Base-by-base conservation (phyloP, 1,140 invertebrate genomes). In the Lucilia cuprina region DNA sequence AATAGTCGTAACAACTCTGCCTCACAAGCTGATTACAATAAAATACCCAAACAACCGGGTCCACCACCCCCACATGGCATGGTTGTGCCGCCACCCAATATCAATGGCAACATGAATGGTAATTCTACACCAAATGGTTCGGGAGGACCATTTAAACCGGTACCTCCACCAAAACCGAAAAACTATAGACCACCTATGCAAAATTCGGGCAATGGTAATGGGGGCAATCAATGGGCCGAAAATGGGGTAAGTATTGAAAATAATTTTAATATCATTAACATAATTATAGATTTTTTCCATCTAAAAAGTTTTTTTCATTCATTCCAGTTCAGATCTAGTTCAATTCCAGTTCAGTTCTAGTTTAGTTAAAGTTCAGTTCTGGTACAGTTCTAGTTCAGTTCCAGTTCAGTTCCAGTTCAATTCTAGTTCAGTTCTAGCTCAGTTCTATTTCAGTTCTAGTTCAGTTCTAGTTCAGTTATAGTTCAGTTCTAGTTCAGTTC, bases 161-260 rank as follows among this genome's bases (percentile, higher is more conserved):
- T 97, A 83, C 97, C 97, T 30, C 97, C 97, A 30, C 97, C 97
- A 0, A 98, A 98, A 90, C 97, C 97, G 50, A 97, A 97, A 89
- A 97, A 97, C 91, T 97, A 97, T 88, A 94, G 96, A 19, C 96
- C 96, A 41, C 96, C 96, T 0, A 85, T 91, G 17, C 90, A 90
- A 78, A 87, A 85, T 84, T 86, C 85, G 50, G 89, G 89, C 83
- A 89, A 88, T 80, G 88, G 87, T 14, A 84, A 49, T 13, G 87
- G 86, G 65, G 86, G 86, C 21, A 87, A 85, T 65, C 82, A 84
- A 49, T 90, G 89, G 89, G n/a, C 13, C 13, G 90, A 91, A 70
- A 91, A 90, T 88, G 89, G 88, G 55, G 90, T 91, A 88, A 88
- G 90, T 88, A 8, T 34, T 34, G 8, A 41, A 8, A 41, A 8